A percentile compares a stretch with the other conserved stretches of the same genome.
Evolutionary conservation across 2,113 vertebrate genomes (phyloP).

Genomic region (Corynorhinus townsendii): DNA sequence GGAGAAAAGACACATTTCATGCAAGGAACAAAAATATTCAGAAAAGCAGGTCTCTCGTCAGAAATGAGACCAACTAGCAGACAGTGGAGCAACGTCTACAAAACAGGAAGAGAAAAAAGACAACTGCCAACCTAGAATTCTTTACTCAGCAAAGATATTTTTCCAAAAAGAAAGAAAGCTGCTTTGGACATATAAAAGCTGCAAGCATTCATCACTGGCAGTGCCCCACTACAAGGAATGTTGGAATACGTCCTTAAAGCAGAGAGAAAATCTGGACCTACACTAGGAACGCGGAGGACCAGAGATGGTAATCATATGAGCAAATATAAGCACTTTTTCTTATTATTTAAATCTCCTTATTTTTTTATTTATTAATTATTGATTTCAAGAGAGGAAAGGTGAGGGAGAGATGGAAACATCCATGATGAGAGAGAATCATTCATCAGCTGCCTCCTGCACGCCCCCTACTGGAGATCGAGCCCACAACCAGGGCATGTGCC

Average conservation of each 20-base stretch:
- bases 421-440: too few relatives aligned
- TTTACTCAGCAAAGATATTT: not conserved
- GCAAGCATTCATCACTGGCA: too few relatives aligned
- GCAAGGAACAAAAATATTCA: rapidly evolving
- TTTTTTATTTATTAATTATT: too few relatives aligned
- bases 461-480: too few relatives aligned
- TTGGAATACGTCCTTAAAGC: not conserved
- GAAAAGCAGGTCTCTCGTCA: not conserved
- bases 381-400: too few relatives aligned
- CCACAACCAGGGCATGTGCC: too few relatives aligned
- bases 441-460: too few relatives aligned
- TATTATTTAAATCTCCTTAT: not conserved
- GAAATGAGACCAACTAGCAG: not conserved
- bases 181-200: not conserved
- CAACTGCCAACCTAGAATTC: not conserved
- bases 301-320: rapidly evolving
- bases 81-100: rapidly evolving
- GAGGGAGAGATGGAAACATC: too few relatives aligned
- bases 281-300: too few relatives aligned
- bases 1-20: not conserved
- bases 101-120: not conserved
- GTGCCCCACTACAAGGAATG: not conserved
- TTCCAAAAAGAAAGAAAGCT: not conserved
- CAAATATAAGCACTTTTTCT: not conserved
- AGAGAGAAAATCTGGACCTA: not conserved